Evolutionary conservation across 2,797 vertebrate species (phyloP), one percentile per base, ranked within the genome.

Genomic region (Chloroceryle inda): DNA sequence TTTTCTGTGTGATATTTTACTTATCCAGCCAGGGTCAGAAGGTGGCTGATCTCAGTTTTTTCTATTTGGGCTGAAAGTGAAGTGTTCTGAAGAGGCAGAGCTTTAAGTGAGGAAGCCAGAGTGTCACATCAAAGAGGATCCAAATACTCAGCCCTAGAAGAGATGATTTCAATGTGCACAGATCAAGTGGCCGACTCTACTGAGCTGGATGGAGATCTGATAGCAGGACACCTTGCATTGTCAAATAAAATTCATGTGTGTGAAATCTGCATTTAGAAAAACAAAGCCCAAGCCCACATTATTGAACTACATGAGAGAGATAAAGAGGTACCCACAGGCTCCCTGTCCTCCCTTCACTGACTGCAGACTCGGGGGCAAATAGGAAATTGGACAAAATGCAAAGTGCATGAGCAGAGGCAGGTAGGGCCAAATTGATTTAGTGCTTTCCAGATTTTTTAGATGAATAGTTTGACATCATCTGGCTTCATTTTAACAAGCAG

Each of bases 381-480:
- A 19, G 76, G 22, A 72, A 80, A 76, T 26, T n/a, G 53, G 66
- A 63, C 66, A 77, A 73, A 92, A 73, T 18, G 55, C 76, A 63
- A 53, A 82, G 61, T 1, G 1, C 81, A 76, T 76, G 40, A 76
- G 42, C 15, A 47, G 58, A 82, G 81, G 59, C 85, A 73, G 61
- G 62, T 44, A 74, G 38, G 50, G n/a, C 18, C 72, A 50, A 15
- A 35, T 27, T 49, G 82, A 83, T 83, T 74, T 35, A 74, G 62
- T 55, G 77, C 33, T 52, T 86, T 74, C 62, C 37, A 13, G 24
- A 64, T n/a, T 74, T 69, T 85, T 89, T 40, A 83, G 77, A 59
- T 62, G 74, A 55, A 78, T 35, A 77, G 50, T n/a, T 45, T 67
- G 81, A 71, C 78, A 56, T 11, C 80, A 85, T 31, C 53, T 47